Evolutionary conservation across 2,888 invertebrate genomes (phyloP), one percentile per base, ranked within the genome.

Genomic region (Apantesis nais): DNA sequence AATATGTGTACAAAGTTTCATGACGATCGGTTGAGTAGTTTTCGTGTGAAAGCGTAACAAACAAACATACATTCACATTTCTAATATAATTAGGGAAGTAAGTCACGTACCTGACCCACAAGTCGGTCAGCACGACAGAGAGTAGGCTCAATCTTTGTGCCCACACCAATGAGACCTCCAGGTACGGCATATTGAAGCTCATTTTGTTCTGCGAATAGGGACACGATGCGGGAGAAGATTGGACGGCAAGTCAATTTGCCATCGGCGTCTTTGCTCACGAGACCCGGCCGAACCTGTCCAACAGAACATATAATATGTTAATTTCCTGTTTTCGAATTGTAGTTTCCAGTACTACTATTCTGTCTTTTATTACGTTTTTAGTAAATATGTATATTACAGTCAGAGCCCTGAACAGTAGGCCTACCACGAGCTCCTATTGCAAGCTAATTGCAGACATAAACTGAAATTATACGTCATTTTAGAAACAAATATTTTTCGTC

Each of bases 101-200:
- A 44, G 34, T n/a, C 4, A 41, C 71, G 11, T 44, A 96, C 96
- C 95, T 99, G 99, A 67, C 99, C 99, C 4, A 99, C 99, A 88
- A 99, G 96, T 87, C 99, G 97, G 96, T 99, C 99, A 74, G 99
- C 99, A 87, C 99, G 97, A 90, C 99, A 99, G 66, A 99, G 96
- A 0, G 99, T 99, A 2, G 99, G 99, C 91, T 99, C 99, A 86
- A 99, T 99, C 95, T 99, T 99, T 8, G 99, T 99, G 79, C 99
- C 99, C 37, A 99, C 99, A 89, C 99, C 99, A 87, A 99, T 99
- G 67, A 99, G 96, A n/a, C 99, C 99, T 77, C 99, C 99, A 71
- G 99, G 99, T 69, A 99, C 99, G 34, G 99, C 99, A 93, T 98
- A 99, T 92, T 99, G 99, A 71, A 99, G 96, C 91, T 98, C 99